Conservation (phyloP, 2,888 invertebrate genomes). For the Bombylius discolor region DNA sequence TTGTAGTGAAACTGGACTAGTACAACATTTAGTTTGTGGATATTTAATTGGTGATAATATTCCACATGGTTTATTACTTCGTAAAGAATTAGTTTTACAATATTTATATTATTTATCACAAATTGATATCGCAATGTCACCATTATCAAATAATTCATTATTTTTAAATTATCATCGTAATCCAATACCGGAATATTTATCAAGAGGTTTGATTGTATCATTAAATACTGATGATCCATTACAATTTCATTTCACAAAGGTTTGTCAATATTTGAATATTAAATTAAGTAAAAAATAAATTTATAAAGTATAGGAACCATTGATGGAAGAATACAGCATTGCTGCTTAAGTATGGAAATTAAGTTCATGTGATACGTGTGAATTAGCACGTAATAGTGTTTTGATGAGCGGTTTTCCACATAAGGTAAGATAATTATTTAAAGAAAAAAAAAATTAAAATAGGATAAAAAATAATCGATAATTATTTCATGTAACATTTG, state of each 20-base stretch:
- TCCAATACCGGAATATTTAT: conserved; percentile 86
- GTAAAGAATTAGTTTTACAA: too few relatives aligned
- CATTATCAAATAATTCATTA: too few relatives aligned
- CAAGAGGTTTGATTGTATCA: conserved; percentile 77
- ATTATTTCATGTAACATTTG: too few relatives aligned
- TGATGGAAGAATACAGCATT: conserved; percentile 98
- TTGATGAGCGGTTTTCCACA: conserved; percentile 89
- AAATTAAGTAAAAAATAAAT: too few relatives aligned
- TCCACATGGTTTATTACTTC: too few relatives aligned
- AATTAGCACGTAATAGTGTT: conserved; percentile 84
- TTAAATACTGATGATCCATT: conserved; percentile 91
- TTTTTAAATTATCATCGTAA: conserved; percentile 95
- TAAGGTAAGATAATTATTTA: conserved; percentile 41
- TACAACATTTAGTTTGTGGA: too few relatives aligned
- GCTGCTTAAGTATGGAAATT: conserved; percentile 96
- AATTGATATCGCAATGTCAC: too few relatives aligned
- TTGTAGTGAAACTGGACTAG: too few relatives aligned
- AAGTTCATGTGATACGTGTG: conserved; percentile 93
- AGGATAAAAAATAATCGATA: too few relatives aligned
- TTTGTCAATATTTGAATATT: conserved; percentile 21
- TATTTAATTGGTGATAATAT: too few relatives aligned
- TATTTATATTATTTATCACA: too few relatives aligned
- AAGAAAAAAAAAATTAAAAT: too few relatives aligned
- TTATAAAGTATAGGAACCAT: conserved; percentile 53
- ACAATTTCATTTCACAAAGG: conserved; percentile 96